These are phyloP conservation scores for Nasonia oneida DNA, from an alignment of 2,888 invertebrate species.

Conservation along the genomic window DNA sequence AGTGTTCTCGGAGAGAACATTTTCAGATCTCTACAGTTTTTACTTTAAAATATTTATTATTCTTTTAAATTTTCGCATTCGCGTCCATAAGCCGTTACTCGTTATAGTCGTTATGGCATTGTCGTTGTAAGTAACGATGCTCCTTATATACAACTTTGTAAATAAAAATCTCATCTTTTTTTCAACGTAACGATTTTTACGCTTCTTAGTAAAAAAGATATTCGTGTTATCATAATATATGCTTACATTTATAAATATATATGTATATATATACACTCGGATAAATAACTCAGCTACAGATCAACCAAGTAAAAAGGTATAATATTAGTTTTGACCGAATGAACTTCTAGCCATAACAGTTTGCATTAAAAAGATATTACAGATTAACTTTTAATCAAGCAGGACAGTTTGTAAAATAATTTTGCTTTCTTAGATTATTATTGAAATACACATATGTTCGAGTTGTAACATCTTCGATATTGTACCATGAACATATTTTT, in stretches of 20 bases:
- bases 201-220: constrained; percentile 19
- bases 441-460: background rate
- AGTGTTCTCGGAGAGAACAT: constrained; percentile 29
- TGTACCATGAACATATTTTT: background rate
- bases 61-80: constrained; percentile 9
- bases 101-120: constrained; percentile 60
- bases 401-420: background rate
- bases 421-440: background rate
- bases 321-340: background rate
- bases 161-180: constrained; percentile 25
- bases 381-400: constrained; percentile 1
- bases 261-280: background rate
- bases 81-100: constrained; percentile 43
- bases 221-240: background rate
- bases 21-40: constrained; percentile 19
- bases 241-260: constrained; percentile 19
- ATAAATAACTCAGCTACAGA: background rate
- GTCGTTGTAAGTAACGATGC: constrained; percentile 37
- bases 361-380: background rate
- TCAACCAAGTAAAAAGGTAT: constrained; percentile 7
- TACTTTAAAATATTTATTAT: constrained; percentile 23
- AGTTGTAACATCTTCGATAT: constrained; percentile 3
- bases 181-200: constrained; percentile 30
- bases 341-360: background rate
- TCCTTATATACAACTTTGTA: constrained; percentile 51